phyloP scores from a whole-genome alignment of 1,140 invertebrate genomes.

The Trichomalopsis sarcophagae region DNA sequence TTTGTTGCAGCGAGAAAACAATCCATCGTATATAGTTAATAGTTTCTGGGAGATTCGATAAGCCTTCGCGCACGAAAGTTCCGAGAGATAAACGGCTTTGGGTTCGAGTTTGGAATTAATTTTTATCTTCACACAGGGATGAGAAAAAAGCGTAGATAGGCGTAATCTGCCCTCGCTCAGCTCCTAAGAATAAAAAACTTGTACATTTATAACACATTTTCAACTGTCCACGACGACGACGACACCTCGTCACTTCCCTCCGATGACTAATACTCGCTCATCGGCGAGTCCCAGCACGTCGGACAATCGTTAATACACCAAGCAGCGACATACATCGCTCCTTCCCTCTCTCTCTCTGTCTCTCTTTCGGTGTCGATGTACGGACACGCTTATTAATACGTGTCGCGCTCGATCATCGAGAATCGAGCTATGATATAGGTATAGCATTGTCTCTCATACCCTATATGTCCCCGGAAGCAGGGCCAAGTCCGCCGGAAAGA shows the following conservation, averaged over 20 bases:
- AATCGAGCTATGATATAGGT: constrained; percentile 45
- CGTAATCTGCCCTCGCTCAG: not conserved
- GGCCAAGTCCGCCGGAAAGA: constrained; percentile 74
- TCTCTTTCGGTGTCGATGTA: constrained; percentile 62
- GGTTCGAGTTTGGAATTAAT: constrained; percentile 22
- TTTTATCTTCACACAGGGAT: constrained; percentile 6
- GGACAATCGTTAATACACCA: constrained; percentile 9
- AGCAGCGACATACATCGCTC: constrained; percentile 55
- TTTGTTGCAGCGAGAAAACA: not conserved
- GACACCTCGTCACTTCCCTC: not conserved
- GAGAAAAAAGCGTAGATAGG: not conserved
- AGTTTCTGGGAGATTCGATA: not conserved
- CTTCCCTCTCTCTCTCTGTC: not conserved
- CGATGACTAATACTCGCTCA: not conserved
- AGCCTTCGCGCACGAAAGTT: no score
- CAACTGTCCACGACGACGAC: not conserved
- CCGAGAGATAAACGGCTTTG: not conserved
- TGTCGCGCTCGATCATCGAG: constrained; percentile 54
- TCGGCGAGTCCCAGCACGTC: constrained; percentile 51
- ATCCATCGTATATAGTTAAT: not conserved
- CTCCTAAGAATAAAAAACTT: not conserved
- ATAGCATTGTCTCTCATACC: constrained; percentile 62
- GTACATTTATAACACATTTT: not conserved
- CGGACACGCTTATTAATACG: constrained; percentile 69
- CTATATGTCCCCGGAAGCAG: constrained; percentile 76